A percentile compares a stretch with the other conserved stretches of the same genome.
phyloP scores from a whole-genome alignment of 2,113 vertebrate genomes.

The Albula glossodonta region DNA sequence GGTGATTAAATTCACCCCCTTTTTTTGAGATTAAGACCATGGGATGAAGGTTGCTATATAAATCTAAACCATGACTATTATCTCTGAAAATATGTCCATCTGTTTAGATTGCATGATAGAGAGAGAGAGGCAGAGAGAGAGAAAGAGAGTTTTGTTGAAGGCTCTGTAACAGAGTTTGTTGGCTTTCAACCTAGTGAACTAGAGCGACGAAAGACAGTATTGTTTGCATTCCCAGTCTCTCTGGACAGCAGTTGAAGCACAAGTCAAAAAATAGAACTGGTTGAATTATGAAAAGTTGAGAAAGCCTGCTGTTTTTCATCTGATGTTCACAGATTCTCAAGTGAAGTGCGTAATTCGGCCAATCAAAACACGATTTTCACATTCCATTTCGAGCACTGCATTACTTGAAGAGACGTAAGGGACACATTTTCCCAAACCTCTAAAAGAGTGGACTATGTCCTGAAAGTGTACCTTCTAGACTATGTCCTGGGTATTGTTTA shows the following conservation, averaged over 20 bases:
- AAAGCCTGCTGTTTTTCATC: conserved; percentile 54
- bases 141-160: conserved; percentile 34
- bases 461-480: no score
- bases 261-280: conserved; percentile 53
- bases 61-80: background rate
- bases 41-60: background rate
- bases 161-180: conserved; percentile 41
- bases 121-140: no score
- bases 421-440: background rate
- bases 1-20: background rate
- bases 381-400: conserved; percentile 61
- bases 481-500: background rate
- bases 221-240: conserved; percentile 45
- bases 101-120: conserved; percentile 54
- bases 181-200: conserved; percentile 42
- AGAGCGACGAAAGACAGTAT: conserved; percentile 42
- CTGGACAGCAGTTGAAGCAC: conserved; percentile 34
- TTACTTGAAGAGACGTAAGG: conserved; percentile 42
- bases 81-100: conserved; percentile 51
- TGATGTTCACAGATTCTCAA: conserved; percentile 51
- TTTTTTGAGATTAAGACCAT: background rate
- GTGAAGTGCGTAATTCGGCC: conserved; percentile 47
- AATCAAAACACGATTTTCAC: conserved; percentile 64
- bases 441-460: no score
- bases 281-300: conserved; percentile 55